Conservation (phyloP, 2,888 invertebrate species). For the Incurvaria masculella region DNA sequence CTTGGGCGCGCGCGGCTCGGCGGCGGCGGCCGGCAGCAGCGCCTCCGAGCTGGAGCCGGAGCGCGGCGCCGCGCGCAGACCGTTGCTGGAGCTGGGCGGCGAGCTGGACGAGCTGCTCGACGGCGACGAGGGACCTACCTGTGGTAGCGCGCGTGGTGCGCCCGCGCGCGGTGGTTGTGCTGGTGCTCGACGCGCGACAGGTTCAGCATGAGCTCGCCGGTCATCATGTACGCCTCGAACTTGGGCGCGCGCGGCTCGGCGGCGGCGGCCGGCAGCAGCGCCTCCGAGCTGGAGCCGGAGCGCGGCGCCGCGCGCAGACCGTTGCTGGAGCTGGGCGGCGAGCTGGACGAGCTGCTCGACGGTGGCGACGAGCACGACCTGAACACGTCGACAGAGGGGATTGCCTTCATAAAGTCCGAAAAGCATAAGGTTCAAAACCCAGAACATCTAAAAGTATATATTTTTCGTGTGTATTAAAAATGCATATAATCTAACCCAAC, state of each 20-base stretch:
- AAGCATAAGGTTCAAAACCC: too few species aligned
- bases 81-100: constrained; percentile 22
- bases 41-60: constrained; percentile 49
- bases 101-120: constrained; percentile 42
- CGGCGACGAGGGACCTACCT: constrained; percentile 40
- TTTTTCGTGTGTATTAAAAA: too few species aligned
- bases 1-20: constrained; percentile 48
- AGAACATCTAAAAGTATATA: too few species aligned
- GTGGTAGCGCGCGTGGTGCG: constrained; percentile 46
- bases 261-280: constrained; percentile 34
- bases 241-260: constrained; percentile 49
- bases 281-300: constrained; percentile 49
- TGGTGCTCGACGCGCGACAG: constrained; percentile 78
- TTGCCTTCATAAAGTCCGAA: too few species aligned
- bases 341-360: constrained; percentile 42
- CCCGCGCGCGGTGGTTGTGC: constrained; percentile 52
- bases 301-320: constrained; percentile 32
- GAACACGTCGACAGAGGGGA: constrained; percentile 13
- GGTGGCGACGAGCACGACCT: constrained; percentile 38
- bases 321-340: constrained; percentile 20
- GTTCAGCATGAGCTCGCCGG: constrained; percentile 93
- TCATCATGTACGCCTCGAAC: constrained; percentile 97
- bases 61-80: constrained; percentile 32
- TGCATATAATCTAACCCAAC: too few species aligned
- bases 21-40: constrained; percentile 34